Evolutionary conservation across 2,797 vertebrate species (phyloP).

Genomic region (Malacoraja senta): DNA sequence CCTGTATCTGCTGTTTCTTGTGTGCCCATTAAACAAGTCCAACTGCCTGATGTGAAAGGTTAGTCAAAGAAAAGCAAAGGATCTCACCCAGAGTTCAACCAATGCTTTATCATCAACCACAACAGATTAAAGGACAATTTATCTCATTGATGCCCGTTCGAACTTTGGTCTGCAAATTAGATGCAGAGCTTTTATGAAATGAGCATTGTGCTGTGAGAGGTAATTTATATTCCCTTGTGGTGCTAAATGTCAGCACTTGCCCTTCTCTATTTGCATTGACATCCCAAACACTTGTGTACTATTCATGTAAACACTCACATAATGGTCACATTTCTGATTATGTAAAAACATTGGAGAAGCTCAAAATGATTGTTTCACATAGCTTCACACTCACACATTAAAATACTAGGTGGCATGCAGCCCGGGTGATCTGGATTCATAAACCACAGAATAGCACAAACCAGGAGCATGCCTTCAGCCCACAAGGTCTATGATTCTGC

Average conservation of each 20-base stretch:
- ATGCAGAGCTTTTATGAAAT: background rate
- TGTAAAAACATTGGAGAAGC: background rate
- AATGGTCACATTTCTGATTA: too few relatives aligned
- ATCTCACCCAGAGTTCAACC: background rate
- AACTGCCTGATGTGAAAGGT: background rate
- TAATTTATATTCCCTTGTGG: background rate
- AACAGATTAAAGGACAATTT: background rate
- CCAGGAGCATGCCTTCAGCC: too few relatives aligned
- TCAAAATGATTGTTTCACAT: too few relatives aligned
- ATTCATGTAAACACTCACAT: background rate
- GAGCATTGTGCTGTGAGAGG: background rate
- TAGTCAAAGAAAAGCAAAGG: background rate
- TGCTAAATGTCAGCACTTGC: background rate
- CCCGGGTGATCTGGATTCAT: too few relatives aligned
- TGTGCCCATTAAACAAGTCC: too few relatives aligned
- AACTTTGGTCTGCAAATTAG: background rate
- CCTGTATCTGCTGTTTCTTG: too few relatives aligned
- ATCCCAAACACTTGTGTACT: background rate
- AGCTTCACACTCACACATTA: background rate
- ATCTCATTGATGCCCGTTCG: background rate
- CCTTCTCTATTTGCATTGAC: background rate
- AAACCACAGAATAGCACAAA: too few relatives aligned
- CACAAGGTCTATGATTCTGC: too few relatives aligned
- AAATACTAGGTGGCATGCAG: background rate
- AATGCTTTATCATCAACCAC: too few relatives aligned